A percentile compares a stretch with the other conserved stretches of the same genome.
Evolutionary conservation across 2,888 invertebrate species (phyloP).

Genomic region (Aricia artaxerxes): DNA sequence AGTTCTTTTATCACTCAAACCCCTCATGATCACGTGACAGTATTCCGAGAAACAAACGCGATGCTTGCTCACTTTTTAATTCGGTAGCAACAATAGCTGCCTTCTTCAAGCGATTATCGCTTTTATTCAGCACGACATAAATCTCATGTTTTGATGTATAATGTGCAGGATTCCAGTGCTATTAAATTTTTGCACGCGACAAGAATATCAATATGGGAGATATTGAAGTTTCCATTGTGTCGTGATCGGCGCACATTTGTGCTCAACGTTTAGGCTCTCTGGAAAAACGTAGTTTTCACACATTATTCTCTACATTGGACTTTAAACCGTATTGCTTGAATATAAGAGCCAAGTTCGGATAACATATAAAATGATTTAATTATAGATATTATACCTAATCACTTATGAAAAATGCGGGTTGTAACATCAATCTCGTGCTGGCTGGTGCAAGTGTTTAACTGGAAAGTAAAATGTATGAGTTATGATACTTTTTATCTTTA

Average conservation of each 20-base stretch:
- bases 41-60: constrained; percentile 36
- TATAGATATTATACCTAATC: background rate
- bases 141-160: background rate
- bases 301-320: background rate
- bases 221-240: constrained; percentile 35
- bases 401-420: background rate
- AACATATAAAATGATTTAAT: background rate
- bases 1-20: constrained; percentile 5
- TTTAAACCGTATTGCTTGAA: background rate
- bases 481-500: background rate
- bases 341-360: background rate
- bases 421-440: background rate
- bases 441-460: background rate
- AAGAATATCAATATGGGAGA: constrained; percentile 43
- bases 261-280: constrained; percentile 22
- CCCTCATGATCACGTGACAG: constrained; percentile 29
- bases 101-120: background rate
- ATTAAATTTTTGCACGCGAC: constrained; percentile 59
- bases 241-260: constrained; percentile 30
- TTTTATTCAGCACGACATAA: constrained; percentile 8
- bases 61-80: constrained; percentile 34
- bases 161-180: constrained; percentile 43
- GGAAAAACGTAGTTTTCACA: constrained; percentile 16
- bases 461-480: background rate
- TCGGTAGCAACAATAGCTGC: constrained; percentile 31